These are phyloP conservation scores for Ypsolopha scabrella DNA, from an alignment of 2,888 invertebrate genomes.

Conservation along the genomic window DNA sequence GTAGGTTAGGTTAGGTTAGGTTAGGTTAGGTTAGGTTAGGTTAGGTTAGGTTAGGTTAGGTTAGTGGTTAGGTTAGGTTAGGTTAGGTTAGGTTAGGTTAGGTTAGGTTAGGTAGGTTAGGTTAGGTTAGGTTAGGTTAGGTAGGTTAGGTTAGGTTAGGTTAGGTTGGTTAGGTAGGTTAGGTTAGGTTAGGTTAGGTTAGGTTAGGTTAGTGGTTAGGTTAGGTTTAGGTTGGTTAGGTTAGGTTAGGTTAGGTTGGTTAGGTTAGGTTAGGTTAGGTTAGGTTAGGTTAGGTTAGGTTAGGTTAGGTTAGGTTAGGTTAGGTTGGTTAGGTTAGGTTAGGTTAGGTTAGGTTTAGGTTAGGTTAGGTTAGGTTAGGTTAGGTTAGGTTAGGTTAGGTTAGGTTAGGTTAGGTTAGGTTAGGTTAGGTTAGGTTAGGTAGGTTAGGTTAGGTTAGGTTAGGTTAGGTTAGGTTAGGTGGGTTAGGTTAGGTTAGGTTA, in stretches of 20 bases:
- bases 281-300: conserved; percentile 8
- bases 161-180: conserved; percentile 7
- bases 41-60: conserved; percentile 6
- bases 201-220: conserved; percentile 9
- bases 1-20: conserved; percentile 7
- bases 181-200: conserved; percentile 8
- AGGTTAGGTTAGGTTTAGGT: conserved; percentile 14
- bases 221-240: conserved; percentile 9
- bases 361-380: background rate
- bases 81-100: conserved; percentile 7
- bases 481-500: no score
- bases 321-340: conserved; percentile 9
- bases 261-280: conserved; percentile 8
- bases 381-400: conserved; percentile 1
- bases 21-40: conserved; percentile 5
- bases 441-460: no score
- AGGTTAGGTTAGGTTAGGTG: no score
- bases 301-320: conserved; percentile 7
- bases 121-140: conserved; percentile 6
- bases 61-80: conserved; percentile 6
- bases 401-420: conserved; percentile 1
- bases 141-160: conserved; percentile 6
- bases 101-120: conserved; percentile 6
- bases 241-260: conserved; percentile 9
- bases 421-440: conserved; percentile 1